Evolutionary conservation across 2,888 invertebrate genomes (phyloP), one percentile per base, ranked within the genome.

Genomic region (Gibbula magus): DNA sequence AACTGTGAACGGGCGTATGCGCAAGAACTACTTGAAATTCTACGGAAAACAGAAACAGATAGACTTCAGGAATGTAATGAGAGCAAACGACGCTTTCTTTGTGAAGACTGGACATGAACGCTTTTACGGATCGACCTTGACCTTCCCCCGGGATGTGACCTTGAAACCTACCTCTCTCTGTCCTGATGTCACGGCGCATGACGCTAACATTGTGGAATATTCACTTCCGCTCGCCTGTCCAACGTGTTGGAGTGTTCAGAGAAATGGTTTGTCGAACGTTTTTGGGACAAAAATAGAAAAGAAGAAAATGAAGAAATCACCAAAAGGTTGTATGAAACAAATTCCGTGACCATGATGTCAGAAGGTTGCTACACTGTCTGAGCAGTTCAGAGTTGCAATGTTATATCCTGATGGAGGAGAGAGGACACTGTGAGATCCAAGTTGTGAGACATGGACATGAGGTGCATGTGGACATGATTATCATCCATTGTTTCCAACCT

Each of bases 201-300:
- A 79, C 53, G 70, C 82, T 13, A 74, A 73, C 53, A 61, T 74
- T 13, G 54, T 77, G 32, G 81, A 82, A 25, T 80, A 79, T 10
- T 83, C 80, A 22, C 76, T 86, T 13, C 85, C 86, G 0, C 54
- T 85, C 18, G 85, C 85, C 20, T 86, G 86, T 76, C 86, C 86
- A 18, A 86, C 86, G 8, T 86, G 86, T 45, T 86, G 86, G 86
- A 86, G 86, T 79, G 80, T 85, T 10, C 85, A 82, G 67, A 81
- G 86, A 79, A 86, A 86, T 70, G 29, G 45, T 70, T 35, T 32
- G 56, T 18, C 76, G 13, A 20, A 25, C 29, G 16, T 29, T 25
- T n/a, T 18, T 0, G 29, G 25, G n/a, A 29, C 29, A 13, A 61
- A 61, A 18, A 29, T 61, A 7, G 61, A 61, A 29, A 61, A 61